These are phyloP conservation scores for Cottus gobio DNA, from an alignment of 2,113 vertebrate genomes.

Conservation along the genomic window DNA sequence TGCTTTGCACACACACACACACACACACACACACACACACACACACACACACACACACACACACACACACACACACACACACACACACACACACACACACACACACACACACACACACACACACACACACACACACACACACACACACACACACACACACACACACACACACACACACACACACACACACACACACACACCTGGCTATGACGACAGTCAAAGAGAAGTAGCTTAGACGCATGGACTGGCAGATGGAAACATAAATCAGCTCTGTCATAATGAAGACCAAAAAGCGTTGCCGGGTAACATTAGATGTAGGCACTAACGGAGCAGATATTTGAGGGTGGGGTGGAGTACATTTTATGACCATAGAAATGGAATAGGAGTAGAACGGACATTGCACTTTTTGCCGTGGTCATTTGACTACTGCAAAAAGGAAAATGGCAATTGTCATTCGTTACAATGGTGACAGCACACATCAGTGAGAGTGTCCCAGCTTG, in stretches of 20 bases:
- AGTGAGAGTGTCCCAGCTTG: too few species aligned
- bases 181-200: background rate
- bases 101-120: too few species aligned
- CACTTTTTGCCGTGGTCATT: too few species aligned
- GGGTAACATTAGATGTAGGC: constrained; percentile 29
- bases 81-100: too few species aligned
- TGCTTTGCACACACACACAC: background rate
- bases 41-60: background rate
- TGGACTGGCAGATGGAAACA: background rate
- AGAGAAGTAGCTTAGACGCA: background rate
- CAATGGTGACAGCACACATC: too few species aligned
- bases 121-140: background rate
- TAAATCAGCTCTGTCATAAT: constrained; percentile 3
- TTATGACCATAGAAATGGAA: constrained; percentile 29
- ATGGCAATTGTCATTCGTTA: too few species aligned
- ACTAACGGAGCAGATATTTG: constrained; percentile 2
- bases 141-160: too few species aligned
- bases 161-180: constrained; percentile 4
- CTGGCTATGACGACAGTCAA: background rate
- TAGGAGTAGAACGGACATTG: too few species aligned
- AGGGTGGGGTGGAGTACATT: background rate
- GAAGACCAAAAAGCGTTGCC: constrained; percentile 24
- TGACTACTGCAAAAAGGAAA: too few species aligned
- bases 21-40: background rate
- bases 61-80: constrained; percentile 1